Evolutionary conservation across 1,140 invertebrate species (phyloP), one percentile per base, ranked within the genome.

Genomic region (Ladona fulva): DNA sequence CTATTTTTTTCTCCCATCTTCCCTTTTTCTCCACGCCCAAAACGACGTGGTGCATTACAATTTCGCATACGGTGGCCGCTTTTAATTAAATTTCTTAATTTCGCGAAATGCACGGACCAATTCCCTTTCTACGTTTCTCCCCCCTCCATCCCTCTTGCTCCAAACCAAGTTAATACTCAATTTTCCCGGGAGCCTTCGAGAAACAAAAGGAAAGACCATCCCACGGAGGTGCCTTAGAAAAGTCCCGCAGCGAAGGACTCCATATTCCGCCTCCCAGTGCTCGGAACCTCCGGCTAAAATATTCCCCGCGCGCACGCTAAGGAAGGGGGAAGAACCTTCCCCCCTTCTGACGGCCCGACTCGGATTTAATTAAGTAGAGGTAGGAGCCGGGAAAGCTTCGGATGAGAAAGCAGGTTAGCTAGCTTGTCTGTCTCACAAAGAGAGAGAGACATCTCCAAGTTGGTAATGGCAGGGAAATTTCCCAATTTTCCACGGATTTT

Each of bases 31-130:
- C 10, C 44, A 10, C 44, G 44, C 19, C 52, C 16, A 12, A 66
- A 66, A 66, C 52, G 52, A 66, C 52, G 52, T 66, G 52, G 52
- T 66, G 52, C 52, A 66, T 66, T 66, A 66, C n/a, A 66, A 66
- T 66, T 66, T 66, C 52, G 52, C 52, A 22, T 22, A 22, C 16
- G 52, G n/a, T 19, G 52, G n/a, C 52, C 52, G 52, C 52, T 66
- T 66, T 66, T 66, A 66, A 66, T 66, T 66, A 66, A 66, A 66
- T 66, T 66, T 66, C 52, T 66, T 66, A 66, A 66, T 66, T 66
- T 66, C 52, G 52, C 52, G 52, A 66, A 66, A 66, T 66, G 52
- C 52, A 66, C 52, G 52, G 52, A 19, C 52, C 52, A 66, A 16
- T 19, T 66, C 52, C 3, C 52, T 22, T 66, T 22, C 52, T 66